Evolutionary conservation across 1,140 invertebrate genomes (phyloP), one percentile per base, ranked within the genome.

Genomic region (Zaprionus davidi): DNA sequence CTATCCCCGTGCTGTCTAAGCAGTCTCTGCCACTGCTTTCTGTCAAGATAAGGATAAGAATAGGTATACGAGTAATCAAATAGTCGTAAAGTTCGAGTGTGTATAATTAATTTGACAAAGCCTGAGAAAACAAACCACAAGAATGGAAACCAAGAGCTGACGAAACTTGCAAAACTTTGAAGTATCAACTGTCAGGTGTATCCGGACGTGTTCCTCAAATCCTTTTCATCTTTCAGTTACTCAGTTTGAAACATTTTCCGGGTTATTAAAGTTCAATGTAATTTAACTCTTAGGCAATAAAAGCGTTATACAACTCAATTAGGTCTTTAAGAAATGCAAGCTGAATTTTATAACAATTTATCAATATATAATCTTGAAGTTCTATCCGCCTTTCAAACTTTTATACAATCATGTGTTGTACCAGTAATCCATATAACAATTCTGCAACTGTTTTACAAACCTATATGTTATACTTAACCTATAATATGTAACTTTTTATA

Each of bases 61-160:
- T 67, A 49, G 28, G 65, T 70, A 66, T 72, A 73, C 62, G 63
- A 66, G 74, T 76, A 76, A 76, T 76, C 74, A 76, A 76, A 76
- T 76, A 76, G 73, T 71, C 73, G 68, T 76, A 76, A 76, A 76
- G 73, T 76, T 76, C 60, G 69, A 72, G 70, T 58, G 70, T 73
- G 70, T 77, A 62, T 73, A 77, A 77, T 77, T 77, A 77, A 77
- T 77, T 77, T 73, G 71, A 41, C 63, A 73, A 63, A 67, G 75
- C 63, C 68, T 53, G 46, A 44, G 69, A 71, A 76, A 71, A 59
- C 68, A 76, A 71, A 60, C 73, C 75, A 62, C 75, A 77, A 58
- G 70, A 73, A 72, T 68, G 57, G 74, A 76, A 72, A 76, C 66
- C 72, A 59, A 76, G 68, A 64, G 60, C 70, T 72, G 70, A 62